Base-by-base conservation (phyloP, 1,140 invertebrate genomes). In the Heliconius nattereri region DNA sequence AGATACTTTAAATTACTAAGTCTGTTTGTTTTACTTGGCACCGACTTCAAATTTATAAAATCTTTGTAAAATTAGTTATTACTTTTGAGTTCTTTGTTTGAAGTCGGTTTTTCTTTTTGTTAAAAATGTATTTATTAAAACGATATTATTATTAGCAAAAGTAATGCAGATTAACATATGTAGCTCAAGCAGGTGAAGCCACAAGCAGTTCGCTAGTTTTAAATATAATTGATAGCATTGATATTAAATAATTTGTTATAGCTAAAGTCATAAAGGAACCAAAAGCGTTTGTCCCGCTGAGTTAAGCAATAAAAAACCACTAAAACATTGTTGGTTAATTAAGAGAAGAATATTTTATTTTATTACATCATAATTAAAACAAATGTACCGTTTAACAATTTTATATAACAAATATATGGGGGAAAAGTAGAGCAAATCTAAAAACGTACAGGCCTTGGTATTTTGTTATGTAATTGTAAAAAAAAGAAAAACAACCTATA, bases 251-350 rank as follows among this genome's bases (percentile, higher is more conserved):
- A 35, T 71, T 71, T 71, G 35, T 37, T 13, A 72, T 40, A 11
- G 9, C 13, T n/a, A 72, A 40, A 75, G 20, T 75, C 74, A 74
- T 79, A 74, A 72, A 80, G 72, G 7, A 29, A 29, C 29, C 20
- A 52, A 80, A 78, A 78, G 73, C 76, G 76, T 75, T 78, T 26
- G 76, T 75, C 57, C 74, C 26, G 71, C 52, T 52, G 60, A 75
- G 73, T 72, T 32, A 80, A 80, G 70, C 40, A 35, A 72, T 83
- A 52, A 82, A 83, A 80, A 76, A 54, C 49, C 76, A 75, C 79
- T 80, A 71, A 78, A 78, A 73, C 71, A 45, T 73, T 80, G 52
- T 73, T 60, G 37, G 29, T 57, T 40, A 76, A 77, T 80, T 80
- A 80, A 77, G 71, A 79, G n/a, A 60, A 66, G 23, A 23, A 71